phyloP scores from a whole-genome alignment of 2,113 vertebrate genomes.

The Planiliza haematocheilus region DNA sequence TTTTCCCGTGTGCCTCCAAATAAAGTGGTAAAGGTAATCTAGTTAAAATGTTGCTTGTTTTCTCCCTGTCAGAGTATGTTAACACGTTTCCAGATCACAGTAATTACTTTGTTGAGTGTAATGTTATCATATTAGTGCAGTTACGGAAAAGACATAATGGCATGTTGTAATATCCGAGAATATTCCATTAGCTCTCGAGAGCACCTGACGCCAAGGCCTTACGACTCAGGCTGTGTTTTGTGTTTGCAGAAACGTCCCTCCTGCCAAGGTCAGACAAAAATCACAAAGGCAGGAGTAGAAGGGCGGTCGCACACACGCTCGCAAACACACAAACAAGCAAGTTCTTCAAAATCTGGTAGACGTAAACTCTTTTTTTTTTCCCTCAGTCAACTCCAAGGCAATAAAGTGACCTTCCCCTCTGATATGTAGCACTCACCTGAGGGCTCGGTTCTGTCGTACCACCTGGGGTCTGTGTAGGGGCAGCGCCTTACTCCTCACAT shows the following conservation, averaged over 20 bases:
- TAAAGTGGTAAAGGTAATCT: background rate
- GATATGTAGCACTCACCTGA: slow-evolving; percentile 65
- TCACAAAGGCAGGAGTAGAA: slow-evolving; percentile 5
- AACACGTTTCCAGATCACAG: no score
- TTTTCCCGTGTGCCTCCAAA: background rate
- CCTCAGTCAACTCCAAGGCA: slow-evolving; percentile 48
- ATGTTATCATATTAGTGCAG: no score
- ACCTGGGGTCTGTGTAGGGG: slow-evolving; percentile 59
- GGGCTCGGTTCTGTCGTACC: slow-evolving; percentile 65
- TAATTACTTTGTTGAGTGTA: no score
- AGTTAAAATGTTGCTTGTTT: background rate
- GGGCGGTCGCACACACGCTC: background rate
- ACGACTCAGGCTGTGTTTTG: slow-evolving; percentile 15
- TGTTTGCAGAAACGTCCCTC: slow-evolving; percentile 11
- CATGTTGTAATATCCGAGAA: slow-evolving; percentile 2
- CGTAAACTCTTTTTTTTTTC: slow-evolving; percentile 36
- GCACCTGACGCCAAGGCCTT: background rate
- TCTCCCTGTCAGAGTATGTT: no score
- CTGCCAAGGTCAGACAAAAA: slow-evolving; percentile 42
- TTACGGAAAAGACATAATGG: background rate
- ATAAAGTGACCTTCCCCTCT: slow-evolving; percentile 52
- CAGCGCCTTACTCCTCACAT: slow-evolving; percentile 11
- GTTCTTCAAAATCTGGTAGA: slow-evolving; percentile 24
- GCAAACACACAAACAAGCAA: slow-evolving; percentile 43
- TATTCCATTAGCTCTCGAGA: slow-evolving; percentile 1